phyloP scores from a whole-genome alignment of 2,888 invertebrate genomes.

The Onthophagus sagittarius region DNA sequence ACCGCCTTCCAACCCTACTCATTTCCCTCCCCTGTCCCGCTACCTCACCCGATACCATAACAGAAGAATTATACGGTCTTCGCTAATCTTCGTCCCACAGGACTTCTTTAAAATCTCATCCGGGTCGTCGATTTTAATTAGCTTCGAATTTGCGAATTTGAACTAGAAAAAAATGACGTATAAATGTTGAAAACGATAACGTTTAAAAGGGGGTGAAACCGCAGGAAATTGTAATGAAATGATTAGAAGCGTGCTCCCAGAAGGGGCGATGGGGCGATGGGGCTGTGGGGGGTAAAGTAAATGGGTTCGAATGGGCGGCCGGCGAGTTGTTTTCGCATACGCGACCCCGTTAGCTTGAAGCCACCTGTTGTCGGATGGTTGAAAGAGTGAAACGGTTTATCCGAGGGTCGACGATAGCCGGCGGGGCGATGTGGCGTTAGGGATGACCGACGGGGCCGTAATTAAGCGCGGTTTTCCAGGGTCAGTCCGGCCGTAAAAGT shows the following conservation, averaged over 20 bases:
- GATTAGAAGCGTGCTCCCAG: background rate
- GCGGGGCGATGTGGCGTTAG: background rate
- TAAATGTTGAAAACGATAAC: background rate
- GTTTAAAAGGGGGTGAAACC: background rate
- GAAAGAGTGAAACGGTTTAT: background rate
- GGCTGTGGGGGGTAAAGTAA: background rate
- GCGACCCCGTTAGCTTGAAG: constrained; percentile 1
- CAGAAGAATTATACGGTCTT: background rate
- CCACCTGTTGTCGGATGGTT: constrained; percentile 30
- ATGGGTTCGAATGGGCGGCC: background rate
- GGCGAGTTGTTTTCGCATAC: background rate
- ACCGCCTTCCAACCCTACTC: background rate
- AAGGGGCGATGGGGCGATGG: too few relatives aligned
- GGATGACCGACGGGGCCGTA: constrained; percentile 25
- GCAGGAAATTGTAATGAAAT: background rate
- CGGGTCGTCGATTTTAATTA: background rate
- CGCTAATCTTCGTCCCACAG: background rate
- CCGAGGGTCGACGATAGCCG: background rate
- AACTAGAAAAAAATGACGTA: too few relatives aligned
- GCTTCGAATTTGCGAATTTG: background rate
- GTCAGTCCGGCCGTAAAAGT: constrained; percentile 22
- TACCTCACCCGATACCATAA: background rate
- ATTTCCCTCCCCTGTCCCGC: too few relatives aligned
- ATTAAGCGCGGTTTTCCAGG: constrained; percentile 24
- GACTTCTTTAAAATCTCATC: background rate